A percentile compares a stretch with the other conserved stretches of the same genome.
phyloP scores from a whole-genome alignment of 2,888 invertebrate genomes.

The Odontomyia ornata region DNA sequence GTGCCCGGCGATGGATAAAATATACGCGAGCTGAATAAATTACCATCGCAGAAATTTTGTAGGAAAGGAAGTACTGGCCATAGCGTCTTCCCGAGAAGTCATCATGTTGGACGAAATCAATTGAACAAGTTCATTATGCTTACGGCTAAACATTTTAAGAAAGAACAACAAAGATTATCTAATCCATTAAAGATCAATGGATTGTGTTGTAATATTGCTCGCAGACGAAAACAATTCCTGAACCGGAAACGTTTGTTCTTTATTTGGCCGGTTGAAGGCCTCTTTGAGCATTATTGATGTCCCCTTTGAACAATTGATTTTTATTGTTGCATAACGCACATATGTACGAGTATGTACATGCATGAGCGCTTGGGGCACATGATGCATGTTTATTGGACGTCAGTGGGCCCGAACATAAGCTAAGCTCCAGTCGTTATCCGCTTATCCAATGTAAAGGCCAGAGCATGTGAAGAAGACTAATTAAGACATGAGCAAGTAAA shows the following conservation, averaged over 20 bases:
- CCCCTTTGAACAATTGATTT: not conserved
- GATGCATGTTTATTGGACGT: too few species aligned
- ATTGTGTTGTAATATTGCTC: not conserved
- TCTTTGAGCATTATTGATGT: not conserved
- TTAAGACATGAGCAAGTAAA: too few species aligned
- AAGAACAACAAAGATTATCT: slow-evolving; percentile 5
- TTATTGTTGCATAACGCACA: not conserved
- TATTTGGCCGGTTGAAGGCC: not conserved
- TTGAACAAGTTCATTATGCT: not conserved
- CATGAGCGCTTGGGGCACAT: too few species aligned
- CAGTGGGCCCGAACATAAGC: too few species aligned
- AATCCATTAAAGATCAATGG: slow-evolving; percentile 15
- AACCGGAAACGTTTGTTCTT: not conserved
- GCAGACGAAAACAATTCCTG: not conserved
- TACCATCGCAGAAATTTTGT: not conserved
- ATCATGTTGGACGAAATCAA: not conserved
- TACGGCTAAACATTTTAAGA: not conserved
- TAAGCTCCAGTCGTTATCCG: too few species aligned
- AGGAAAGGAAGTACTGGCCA: not conserved
- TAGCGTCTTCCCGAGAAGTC: not conserved
- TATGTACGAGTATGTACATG: too few species aligned
- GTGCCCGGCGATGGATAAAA: not conserved
- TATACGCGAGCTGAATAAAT: slow-evolving; percentile 15
- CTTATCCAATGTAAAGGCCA: too few species aligned
- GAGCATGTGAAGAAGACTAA: too few species aligned